Conservation (phyloP, 2,113 vertebrate species). For the Charina bottae region DNA sequence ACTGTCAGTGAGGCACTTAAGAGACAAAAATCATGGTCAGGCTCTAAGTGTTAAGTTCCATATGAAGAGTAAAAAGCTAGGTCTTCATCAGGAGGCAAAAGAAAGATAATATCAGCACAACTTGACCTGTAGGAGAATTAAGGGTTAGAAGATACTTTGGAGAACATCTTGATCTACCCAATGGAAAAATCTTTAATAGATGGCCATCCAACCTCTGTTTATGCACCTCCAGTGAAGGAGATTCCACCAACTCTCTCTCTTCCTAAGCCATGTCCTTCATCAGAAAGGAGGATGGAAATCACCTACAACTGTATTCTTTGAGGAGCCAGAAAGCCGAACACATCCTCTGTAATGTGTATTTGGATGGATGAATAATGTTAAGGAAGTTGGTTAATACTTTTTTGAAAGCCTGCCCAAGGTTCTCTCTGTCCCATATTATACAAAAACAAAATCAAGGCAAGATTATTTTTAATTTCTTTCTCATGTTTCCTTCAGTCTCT, state of each 20-base stretch:
- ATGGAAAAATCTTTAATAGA: neutral
- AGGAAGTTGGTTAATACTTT: too few species aligned
- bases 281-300: too few species aligned
- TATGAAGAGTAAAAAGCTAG: neutral
- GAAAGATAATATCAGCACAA: neutral
- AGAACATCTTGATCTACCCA: neutral
- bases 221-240: too few species aligned
- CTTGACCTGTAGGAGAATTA: neutral
- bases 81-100: neutral
- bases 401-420: neutral
- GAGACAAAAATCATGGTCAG: neutral
- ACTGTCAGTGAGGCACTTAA: neutral
- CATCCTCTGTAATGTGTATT: too few species aligned
- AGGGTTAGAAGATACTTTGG: neutral
- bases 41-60: neutral
- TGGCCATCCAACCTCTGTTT: too few species aligned
- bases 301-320: too few species aligned
- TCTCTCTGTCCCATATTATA: neutral
- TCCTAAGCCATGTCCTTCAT: too few species aligned
- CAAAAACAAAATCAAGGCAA: neutral
- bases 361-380: too few species aligned
- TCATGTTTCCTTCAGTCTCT: neutral
- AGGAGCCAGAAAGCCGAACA: too few species aligned
- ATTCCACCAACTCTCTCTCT: too few species aligned
- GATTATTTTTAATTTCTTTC: neutral